Conservation (phyloP, 2,797 vertebrate species). For the Garrulus glandarius region DNA sequence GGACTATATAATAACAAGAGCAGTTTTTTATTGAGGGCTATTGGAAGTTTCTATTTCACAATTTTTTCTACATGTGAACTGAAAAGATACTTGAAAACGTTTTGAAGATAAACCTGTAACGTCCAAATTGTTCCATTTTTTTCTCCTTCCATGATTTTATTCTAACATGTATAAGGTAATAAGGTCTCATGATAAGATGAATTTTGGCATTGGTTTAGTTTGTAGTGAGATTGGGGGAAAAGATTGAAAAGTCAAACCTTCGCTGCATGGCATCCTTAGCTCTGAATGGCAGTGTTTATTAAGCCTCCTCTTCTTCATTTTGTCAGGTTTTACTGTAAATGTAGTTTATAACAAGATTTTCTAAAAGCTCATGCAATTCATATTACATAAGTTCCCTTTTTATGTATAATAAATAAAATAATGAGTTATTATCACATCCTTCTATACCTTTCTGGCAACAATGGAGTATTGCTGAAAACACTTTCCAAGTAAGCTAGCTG, state of each 20-base stretch:
- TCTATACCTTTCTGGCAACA: background rate
- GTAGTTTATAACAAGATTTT: background rate
- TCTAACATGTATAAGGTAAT: background rate
- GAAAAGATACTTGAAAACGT: background rate
- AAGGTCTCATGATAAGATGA: background rate
- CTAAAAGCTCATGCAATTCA: background rate
- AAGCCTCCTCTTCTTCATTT: background rate
- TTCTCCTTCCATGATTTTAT: background rate
- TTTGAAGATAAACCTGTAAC: background rate
- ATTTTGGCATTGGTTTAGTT: background rate
- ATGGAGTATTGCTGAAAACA: background rate
- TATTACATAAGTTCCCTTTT: background rate
- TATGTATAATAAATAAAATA: background rate
- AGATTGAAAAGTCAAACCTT: background rate
- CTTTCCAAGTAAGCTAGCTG: slow-evolving; percentile 8
- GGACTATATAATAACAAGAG: background rate
- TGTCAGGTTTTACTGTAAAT: background rate
- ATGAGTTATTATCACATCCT: background rate
- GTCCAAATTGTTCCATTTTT: background rate
- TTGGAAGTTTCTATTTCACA: background rate
- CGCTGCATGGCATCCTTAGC: background rate
- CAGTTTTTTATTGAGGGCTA: background rate
- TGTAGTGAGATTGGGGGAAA: background rate
- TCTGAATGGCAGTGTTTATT: background rate
- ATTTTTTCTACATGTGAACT: background rate